A percentile compares a stretch with the other conserved stretches of the same genome.
phyloP scores from a whole-genome alignment of 35 echinoderm and acorn worm genomes.

The Antedon bifida region DNA sequence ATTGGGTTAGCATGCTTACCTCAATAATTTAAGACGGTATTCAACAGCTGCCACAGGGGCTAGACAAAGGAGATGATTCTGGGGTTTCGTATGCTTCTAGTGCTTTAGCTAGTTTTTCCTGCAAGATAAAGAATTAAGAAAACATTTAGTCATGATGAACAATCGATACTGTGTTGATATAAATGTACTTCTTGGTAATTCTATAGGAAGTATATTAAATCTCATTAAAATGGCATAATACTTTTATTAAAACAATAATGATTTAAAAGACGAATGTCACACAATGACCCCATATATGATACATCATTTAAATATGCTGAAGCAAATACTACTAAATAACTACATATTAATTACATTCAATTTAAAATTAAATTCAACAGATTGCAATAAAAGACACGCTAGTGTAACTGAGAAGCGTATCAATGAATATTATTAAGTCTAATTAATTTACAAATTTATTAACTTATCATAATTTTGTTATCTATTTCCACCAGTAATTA shows the following conservation, averaged over 20 bases:
- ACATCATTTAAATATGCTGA: no score
- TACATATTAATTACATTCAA: no score
- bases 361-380: neutral
- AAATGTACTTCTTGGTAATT: no score
- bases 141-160: neutral
- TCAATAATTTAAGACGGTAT: neutral
- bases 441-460: neutral
- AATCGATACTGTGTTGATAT: no score
- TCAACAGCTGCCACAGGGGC: neutral
- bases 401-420: neutral
- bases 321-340: no score
- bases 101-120: neutral
- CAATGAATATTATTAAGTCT: neutral
- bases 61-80: neutral
- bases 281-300: no score
- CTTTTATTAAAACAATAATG: no score
- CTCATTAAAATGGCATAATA: no score
- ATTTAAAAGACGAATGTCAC: no score
- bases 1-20: neutral
- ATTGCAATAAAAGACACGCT: neutral
- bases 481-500: slow-evolving; percentile 2
- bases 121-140: neutral
- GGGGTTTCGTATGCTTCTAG: neutral
- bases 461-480: neutral
- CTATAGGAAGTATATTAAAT: no score